phyloP scores from a whole-genome alignment of 2,113 vertebrate species.

The Nasalis larvatus region DNA sequence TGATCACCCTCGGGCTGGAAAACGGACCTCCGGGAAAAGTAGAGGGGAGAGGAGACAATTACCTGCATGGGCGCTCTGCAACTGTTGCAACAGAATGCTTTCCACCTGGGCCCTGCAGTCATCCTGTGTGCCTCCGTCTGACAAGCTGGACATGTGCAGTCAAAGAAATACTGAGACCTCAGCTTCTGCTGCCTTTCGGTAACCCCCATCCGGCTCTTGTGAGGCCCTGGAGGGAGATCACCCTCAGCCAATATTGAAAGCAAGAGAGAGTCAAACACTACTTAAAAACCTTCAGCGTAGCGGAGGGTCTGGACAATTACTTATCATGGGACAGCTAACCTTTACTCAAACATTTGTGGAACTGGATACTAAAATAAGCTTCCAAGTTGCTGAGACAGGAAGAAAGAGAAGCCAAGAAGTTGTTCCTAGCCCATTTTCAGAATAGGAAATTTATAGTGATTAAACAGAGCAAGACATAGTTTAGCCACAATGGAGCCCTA shows the following conservation, averaged over 20 bases:
- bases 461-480: not conserved
- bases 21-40: not conserved
- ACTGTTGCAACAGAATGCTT: constrained; percentile 85
- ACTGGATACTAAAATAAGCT: not conserved
- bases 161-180: constrained; percentile 94
- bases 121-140: constrained; percentile 66
- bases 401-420: not conserved
- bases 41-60: not conserved
- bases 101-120: not conserved
- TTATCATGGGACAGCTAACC: not conserved
- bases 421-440: not conserved
- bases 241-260: not conserved
- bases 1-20: not conserved
- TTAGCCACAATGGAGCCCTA: not conserved
- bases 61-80: constrained; percentile 84
- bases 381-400: not conserved
- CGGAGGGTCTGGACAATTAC: not conserved
- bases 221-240: constrained; percentile 88
- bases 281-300: not conserved
- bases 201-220: constrained; percentile 86
- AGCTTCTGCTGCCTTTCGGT: constrained; percentile 87
- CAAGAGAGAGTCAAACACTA: not conserved
- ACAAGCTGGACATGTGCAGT: constrained; percentile 90
- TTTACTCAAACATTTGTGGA: not conserved
- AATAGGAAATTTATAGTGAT: not conserved